Percentiles rank a stretch among this genome's conserved stretches.
phyloP scores from a whole-genome alignment of 2,888 invertebrate species.

The Phrixothrix hirtus region DNA sequence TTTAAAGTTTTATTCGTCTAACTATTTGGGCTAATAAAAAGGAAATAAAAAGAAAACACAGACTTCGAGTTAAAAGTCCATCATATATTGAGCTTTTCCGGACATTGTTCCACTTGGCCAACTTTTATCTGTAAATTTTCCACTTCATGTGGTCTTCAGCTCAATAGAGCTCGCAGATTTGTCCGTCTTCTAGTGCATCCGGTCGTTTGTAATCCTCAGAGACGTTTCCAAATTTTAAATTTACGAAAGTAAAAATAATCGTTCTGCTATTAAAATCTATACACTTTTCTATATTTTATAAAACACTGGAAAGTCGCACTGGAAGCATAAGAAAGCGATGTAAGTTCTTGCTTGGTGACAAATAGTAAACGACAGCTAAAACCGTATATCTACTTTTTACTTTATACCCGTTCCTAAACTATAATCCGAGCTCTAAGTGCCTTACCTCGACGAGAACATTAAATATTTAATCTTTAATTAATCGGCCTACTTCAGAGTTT shows the following conservation, averaged over 20 bases:
- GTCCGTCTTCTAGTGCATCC: constrained; percentile 34
- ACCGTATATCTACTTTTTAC: too few relatives aligned
- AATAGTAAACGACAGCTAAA: too few relatives aligned
- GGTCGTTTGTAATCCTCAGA: constrained; percentile 24
- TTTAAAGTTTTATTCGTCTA: constrained; percentile 12
- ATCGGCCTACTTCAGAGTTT: background rate
- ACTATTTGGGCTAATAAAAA: constrained; percentile 15
- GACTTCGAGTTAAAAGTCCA: constrained; percentile 28
- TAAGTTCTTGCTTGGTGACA: too few relatives aligned
- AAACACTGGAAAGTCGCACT: too few relatives aligned
- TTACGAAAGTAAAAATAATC: too few relatives aligned
- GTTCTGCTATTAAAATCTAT: too few relatives aligned
- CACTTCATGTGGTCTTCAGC: constrained; percentile 38
- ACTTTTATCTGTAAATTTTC: constrained; percentile 45
- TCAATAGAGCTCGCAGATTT: constrained; percentile 43
- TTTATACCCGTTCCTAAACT: too few relatives aligned
- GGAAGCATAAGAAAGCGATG: too few relatives aligned
- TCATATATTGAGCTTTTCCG: constrained; percentile 31
- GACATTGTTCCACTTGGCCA: constrained; percentile 40
- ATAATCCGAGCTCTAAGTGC: too few relatives aligned
- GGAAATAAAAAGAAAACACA: constrained; percentile 23
- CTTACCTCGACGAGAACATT: background rate
- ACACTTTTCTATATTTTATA: too few relatives aligned
- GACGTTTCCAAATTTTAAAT: constrained; percentile 18
- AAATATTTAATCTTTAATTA: background rate